Evolutionary conservation across 2,888 invertebrate species (phyloP), one percentile per base, ranked within the genome.

Genomic region (Miltochrista miniata): DNA sequence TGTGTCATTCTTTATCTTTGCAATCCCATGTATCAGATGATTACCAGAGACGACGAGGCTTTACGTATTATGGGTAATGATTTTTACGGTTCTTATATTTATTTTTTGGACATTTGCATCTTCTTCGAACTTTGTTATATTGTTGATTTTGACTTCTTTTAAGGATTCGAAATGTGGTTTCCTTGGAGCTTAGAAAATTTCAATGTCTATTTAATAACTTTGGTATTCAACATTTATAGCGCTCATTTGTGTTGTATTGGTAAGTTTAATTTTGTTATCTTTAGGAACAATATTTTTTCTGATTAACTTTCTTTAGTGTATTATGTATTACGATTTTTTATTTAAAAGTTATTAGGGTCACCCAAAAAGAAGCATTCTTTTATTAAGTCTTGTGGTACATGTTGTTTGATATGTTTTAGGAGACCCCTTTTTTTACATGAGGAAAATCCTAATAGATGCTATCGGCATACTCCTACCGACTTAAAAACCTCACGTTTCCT

Each of bases 101-200:
- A 41, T 43, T 45, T 29, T 31, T 13, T 53, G 9, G 24, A 8
- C 41, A 1, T n/a, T 4, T 15, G 4, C 11, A 10, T 11, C 15
- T 11, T 13, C 7, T 1, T 12, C 2, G 8, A 18, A 36, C 13
- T 9, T 13, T 10, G 1, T 11, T 24, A 24, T 5, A 24, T 24
- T 24, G 2, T 4, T 24, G 2, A 24, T 24, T 24, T 24, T 2
- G 5, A 24, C 18, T 7, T 35, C 31, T 46, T 24, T 86, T 18
- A 70, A 91, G 90, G 85, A 9, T 91, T 87, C 52, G 83, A 87
- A 42, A 90, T 90, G 83, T 90, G 86, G 88, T 87, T 88, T 56
- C 90, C 90, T 1, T 91, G 90, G 90, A 84, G 82, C 46, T 58
- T 89, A 39, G 64, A 85, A 11, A 71, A 90, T 56, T 76, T 81